A percentile compares a stretch with the other conserved stretches of the same genome.
Conservation (phyloP, 2,797 vertebrate genomes). For the Otolemur crassicaudatus region DNA sequence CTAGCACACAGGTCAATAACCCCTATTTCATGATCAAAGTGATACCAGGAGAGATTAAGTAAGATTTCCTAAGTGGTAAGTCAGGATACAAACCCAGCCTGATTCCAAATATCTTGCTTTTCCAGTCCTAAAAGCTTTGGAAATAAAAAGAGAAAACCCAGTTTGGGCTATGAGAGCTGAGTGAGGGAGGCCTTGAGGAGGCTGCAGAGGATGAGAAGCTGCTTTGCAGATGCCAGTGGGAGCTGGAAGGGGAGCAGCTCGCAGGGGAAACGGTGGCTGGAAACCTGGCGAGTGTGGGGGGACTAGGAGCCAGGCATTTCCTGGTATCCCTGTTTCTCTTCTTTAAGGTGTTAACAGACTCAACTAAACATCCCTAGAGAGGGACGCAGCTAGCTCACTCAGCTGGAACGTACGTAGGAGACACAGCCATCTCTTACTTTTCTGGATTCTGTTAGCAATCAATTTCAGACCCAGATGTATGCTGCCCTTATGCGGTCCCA, state of each 20-base stretch:
- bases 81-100: background rate
- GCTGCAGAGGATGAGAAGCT: background rate
- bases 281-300: background rate
- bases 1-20: background rate
- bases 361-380: background rate
- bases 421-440: background rate
- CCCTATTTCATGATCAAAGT: background rate
- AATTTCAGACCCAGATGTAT: background rate
- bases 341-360: background rate
- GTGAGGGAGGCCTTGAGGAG: background rate
- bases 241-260: fast-evolving
- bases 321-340: background rate
- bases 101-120: background rate
- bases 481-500: fast-evolving
- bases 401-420: background rate
- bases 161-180: background rate
- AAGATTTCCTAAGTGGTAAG: background rate
- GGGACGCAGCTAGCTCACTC: background rate
- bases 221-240: background rate
- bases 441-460: background rate
- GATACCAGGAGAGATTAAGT: background rate
- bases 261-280: background rate
- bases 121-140: background rate
- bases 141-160: background rate
- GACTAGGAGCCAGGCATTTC: background rate